Base-by-base conservation (phyloP, 2,113 vertebrate genomes). In the Collichthys lucidus region DNA sequence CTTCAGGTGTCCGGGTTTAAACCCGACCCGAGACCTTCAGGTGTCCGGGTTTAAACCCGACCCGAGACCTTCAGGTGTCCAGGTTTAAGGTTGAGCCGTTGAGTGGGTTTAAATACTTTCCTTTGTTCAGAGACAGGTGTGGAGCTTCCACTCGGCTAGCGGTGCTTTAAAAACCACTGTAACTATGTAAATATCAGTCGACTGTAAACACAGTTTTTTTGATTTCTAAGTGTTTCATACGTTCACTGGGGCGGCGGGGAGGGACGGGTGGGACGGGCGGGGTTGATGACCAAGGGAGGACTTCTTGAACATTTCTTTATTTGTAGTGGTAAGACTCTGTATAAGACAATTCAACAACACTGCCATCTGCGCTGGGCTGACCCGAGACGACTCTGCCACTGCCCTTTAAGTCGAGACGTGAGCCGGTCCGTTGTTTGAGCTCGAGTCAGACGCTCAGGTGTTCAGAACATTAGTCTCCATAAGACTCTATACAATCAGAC, bases 121-220 rank as follows among this genome's bases (percentile, higher is more conserved):
- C 16, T 16, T 24, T 56, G 3, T 53, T 50, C 31, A 44, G 56
- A 42, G 26, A 3, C 46, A 22, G 77, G 16, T 17, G 42, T 68
- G 80, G 80, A 79, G 84, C 87, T 88, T 89, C 88, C 89, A 67
- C 73, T 77, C 3, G 63, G 82, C 63, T 53, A 24, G 86, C 57
- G 78, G 87, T 86, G 91, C 89, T 92, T 90, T 79, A 84, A 88
- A 63, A 77, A 85, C 77, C 87, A 86, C 87, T 89, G 91, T 91
- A 91, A 87, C 87, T 89, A 69, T 94, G 93, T 94, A 95, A 82
- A 94, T 94, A 92, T 65, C 72, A n/a, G 44, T 70, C 35, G 84
- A 62, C 63, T 81, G 86, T 74, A 74, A 65, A 75, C 11, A 20
- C 59, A 35, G 3, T 49, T 4, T 77, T 53, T 44, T 87, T 79